Evolutionary conservation across 2,888 invertebrate genomes (phyloP).

Genomic region (Micropterix aruncella): DNA sequence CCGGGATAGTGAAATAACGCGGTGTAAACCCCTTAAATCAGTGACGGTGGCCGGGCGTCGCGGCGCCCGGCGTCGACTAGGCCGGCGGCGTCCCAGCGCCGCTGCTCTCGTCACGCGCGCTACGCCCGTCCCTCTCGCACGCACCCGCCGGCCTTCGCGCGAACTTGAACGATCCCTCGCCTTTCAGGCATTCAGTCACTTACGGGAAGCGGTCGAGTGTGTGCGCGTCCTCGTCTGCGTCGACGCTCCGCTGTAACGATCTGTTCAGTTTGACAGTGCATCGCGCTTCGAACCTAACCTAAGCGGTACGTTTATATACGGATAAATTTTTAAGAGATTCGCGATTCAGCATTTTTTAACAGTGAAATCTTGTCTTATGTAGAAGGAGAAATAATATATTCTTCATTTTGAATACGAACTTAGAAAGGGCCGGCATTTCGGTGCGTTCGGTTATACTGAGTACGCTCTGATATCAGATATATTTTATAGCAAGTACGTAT

Average conservation of each 20-base stretch:
- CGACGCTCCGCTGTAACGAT: background rate
- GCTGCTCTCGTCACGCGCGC: constrained; percentile 2
- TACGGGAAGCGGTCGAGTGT: background rate
- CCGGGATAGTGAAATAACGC: too few relatives aligned
- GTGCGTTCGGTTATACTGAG: too few relatives aligned
- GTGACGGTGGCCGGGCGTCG: background rate
- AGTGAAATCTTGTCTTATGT: too few relatives aligned
- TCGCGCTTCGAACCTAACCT: constrained; percentile 1
- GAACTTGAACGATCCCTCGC: background rate
- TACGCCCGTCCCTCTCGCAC: background rate
- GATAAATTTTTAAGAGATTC: too few relatives aligned
- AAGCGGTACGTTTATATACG: background rate
- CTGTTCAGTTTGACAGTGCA: too few relatives aligned
- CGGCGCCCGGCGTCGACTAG: background rate
- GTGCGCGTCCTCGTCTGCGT: background rate
- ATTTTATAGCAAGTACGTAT: too few relatives aligned
- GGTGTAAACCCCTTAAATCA: too few relatives aligned
- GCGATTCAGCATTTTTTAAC: too few relatives aligned
- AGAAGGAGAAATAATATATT: too few relatives aligned
- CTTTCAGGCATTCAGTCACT: constrained; percentile 1
- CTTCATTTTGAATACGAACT: too few relatives aligned
- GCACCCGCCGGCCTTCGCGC: background rate
- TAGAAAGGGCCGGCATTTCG: too few relatives aligned
- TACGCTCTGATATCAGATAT: too few relatives aligned
- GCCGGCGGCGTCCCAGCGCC: constrained; percentile 3